These are phyloP conservation scores for Sebastiscus tertius DNA, from an alignment of 2,797 vertebrate genomes.

Conservation along the genomic window DNA sequence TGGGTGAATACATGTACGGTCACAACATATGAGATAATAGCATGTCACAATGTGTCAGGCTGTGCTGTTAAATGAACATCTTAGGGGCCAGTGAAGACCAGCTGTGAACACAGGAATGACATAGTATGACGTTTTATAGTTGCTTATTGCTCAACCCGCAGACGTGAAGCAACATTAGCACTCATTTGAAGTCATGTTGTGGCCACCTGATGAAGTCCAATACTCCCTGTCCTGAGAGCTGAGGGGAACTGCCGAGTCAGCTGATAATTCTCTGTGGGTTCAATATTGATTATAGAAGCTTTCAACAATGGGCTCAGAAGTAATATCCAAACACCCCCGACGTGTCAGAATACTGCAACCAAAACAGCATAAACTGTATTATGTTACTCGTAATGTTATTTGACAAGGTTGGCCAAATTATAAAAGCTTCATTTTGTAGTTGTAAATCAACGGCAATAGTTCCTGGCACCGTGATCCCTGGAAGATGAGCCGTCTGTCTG, in stretches of 20 bases:
- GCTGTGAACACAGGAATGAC: not conserved
- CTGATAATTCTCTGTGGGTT: not conserved
- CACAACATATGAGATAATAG: not conserved
- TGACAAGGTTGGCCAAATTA: not conserved
- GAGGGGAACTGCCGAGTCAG: not conserved
- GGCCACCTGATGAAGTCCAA: not conserved
- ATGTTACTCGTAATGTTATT: not conserved
- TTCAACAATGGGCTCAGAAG: not conserved
- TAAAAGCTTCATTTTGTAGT: not conserved
- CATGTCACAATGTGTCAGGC: not conserved
- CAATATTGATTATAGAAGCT: not conserved
- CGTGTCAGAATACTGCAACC: not conserved
- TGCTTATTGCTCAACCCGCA: not conserved
- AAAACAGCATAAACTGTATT: not conserved
- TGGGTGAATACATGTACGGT: not conserved
- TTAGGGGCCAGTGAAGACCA: not conserved
- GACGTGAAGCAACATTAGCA: not conserved
- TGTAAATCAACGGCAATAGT: not conserved
- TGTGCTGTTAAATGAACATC: not conserved
- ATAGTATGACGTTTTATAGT: not conserved
- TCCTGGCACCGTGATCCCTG: conserved; percentile 10
- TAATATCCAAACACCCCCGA: not conserved
- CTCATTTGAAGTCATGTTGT: not conserved
- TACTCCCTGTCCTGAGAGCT: not conserved
- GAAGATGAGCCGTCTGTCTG: conserved; percentile 28